Evolutionary conservation across 1,140 invertebrate species (phyloP), one percentile per base, ranked within the genome.

Genomic region (Papilio helenus): DNA sequence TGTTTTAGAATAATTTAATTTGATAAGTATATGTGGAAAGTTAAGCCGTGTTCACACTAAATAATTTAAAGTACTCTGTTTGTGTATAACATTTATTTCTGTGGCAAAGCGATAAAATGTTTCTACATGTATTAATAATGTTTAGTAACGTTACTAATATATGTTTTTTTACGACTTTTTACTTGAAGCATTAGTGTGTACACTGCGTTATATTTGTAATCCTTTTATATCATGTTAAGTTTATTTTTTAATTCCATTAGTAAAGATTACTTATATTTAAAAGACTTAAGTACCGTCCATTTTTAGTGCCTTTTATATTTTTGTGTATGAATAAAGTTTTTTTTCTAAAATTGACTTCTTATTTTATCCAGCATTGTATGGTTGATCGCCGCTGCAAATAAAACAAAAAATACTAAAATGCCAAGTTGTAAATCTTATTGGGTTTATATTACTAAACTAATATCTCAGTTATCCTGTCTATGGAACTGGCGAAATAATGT

Each of bases 231-330:
- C 12, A 79, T 65, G 51, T 20, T 58, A 76, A 29, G 68, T 58
- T 80, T 78, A 46, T 68, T 68, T 26, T 23, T 12, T 29, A 68
- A 18, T 14, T 68, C 23, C 61, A 68, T 26, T 26, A 61, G 58
- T 61, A 14, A 61, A 68, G 7, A 18, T 29, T 29, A 68, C 61
- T 68, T 68, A 68, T 68, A 34, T 65, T 61, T 51, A 55, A 76
- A 58, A 76, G 74, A 76, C 74, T 76, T 76, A 58, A 42, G 76
- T 83, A 79, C 88, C 88, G 85, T 89, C 88, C 88, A 86, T 82
- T 83, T 76, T 84, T 49, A 80, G 86, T 88, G 86, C 86, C 87
- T 86, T 89, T 84, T 84, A 74, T 44, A 80, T 76, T 79, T 80
- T 81, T 83, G n/a, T 76, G 55, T 87, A 79, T 82, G 88, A 83